A percentile compares a stretch with the other conserved stretches of the same genome.
Evolutionary conservation across 1,140 invertebrate genomes (phyloP).

Genomic region (Mercenaria mercenaria): DNA sequence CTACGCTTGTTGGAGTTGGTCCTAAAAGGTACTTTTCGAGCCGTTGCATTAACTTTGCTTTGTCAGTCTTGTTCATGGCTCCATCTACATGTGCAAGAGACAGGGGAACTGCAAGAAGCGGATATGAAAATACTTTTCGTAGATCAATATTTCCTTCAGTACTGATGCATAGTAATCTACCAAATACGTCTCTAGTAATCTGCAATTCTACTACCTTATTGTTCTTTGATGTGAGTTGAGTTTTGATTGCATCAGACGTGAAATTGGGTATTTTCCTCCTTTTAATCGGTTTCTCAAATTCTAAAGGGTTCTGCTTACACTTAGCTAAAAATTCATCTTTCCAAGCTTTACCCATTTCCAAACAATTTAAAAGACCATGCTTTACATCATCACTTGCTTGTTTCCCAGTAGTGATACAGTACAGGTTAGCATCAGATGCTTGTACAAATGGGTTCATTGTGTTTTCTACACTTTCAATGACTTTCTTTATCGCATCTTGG

Average conservation of each 20-base stretch:
- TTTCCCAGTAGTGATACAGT: constrained; percentile 17
- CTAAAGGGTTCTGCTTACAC: not conserved
- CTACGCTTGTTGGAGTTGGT: not conserved
- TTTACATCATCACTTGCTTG: not conserved
- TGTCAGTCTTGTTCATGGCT: constrained; percentile 7
- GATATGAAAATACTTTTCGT: constrained; percentile 8
- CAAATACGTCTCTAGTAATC: constrained; percentile 27
- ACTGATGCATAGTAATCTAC: not conserved
- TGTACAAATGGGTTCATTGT: not conserved
- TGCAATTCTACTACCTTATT: not conserved
- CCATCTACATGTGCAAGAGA: constrained; percentile 20
- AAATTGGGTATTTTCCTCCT: not conserved
- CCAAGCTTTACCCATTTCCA: not conserved
- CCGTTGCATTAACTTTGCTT: not conserved
- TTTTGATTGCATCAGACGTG: not conserved
- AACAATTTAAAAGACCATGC: not conserved
- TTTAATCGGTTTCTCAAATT: constrained; percentile 11
- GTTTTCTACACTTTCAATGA: not conserved
- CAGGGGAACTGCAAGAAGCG: constrained; percentile 24
- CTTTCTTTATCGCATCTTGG: not conserved
- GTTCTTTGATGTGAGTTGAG: not conserved
- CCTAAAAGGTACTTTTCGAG: not conserved
- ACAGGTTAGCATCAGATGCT: not conserved
- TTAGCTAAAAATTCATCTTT: not conserved
- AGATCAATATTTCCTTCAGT: constrained; percentile 21